Base-by-base conservation (phyloP, 30 jellyfish, hydroid and myxozoan species). In the Aurelia aurita region DNA sequence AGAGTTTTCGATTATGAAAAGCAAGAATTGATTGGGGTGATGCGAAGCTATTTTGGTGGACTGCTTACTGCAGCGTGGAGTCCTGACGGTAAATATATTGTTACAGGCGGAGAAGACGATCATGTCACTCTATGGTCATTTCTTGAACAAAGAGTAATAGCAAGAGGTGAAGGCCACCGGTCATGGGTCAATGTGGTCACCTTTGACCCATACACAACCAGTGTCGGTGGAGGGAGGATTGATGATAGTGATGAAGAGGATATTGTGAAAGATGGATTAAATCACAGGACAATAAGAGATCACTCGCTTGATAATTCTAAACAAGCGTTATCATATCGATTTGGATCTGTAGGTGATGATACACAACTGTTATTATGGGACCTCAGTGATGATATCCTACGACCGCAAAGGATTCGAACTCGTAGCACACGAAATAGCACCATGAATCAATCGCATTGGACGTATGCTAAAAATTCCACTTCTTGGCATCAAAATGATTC, bases 281-380 rank as follows among this genome's bases (percentile, higher is more conserved):
- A 78, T 26, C 59, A 47, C 18, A 31, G 81, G 80, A 70, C 88
- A 13, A 51, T 69, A 7, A 74, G 91, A 26, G 86, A 83, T 27
- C 87, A 77, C 34, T 60, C 87, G 23, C 12, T 78, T 53, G 89
- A 87, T 16, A 22, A 72, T 54, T 64, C 81, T 2, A 79, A 68
- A 78, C 74, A 58, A 12, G 31, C 77, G 0, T 79, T 93, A 16
- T 93, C 97, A 20, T 93, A 93, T 67, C 74, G 98, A 23, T 79
- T 93, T 65, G 98, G 98, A 5, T 93, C 98, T 9, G 98, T 93
- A 57, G 98, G 98, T 12, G 98, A 93, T 66, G 98, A 93, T 72
- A 93, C 98, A 10, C 98, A 87, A 46, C 76, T 93, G 69, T 54
- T 93, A 58, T 71, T 93, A 74, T 93, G 98, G 98, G 98, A 93